phyloP scores from a whole-genome alignment of 2,888 invertebrate genomes.

The Periphyllus acericola region DNA sequence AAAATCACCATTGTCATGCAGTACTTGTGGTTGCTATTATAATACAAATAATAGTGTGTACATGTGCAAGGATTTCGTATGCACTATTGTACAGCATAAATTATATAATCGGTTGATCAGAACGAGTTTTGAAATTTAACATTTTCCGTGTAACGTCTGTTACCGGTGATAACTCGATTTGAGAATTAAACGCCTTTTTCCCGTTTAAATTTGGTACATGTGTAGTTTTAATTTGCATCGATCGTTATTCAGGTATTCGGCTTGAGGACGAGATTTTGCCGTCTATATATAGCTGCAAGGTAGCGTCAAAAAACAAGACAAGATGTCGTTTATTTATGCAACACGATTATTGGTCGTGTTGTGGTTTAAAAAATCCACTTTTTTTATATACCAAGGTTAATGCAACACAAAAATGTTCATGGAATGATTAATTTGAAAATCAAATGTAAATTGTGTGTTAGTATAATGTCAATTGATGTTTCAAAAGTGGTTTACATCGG shows the following conservation, averaged over 20 bases:
- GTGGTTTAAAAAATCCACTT: neutral
- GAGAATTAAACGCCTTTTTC: slow-evolving; percentile 12
- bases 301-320: slow-evolving; percentile 25
- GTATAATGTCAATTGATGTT: slow-evolving; percentile 17
- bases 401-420: neutral
- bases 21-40: neutral
- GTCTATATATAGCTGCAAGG: neutral
- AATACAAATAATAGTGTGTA: neutral
- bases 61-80: neutral
- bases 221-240: slow-evolving; percentile 53
- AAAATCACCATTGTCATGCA: neutral
- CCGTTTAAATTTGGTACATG: slow-evolving; percentile 19
- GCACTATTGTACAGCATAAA: neutral
- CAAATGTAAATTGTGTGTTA: slow-evolving; percentile 9
- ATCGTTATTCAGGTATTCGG: slow-evolving; percentile 38
- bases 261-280: slow-evolving; percentile 10
- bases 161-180: slow-evolving; percentile 17
- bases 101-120: slow-evolving; percentile 1
- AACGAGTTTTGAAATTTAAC: slow-evolving; percentile 37
- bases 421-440: slow-evolving; percentile 29
- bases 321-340: slow-evolving; percentile 41
- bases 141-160: neutral
- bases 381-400: slow-evolving; percentile 33
- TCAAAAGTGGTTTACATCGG: neutral
- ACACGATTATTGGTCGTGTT: slow-evolving; percentile 12